Evolutionary conservation across 92 coral and sea anemone species (phyloP), one percentile per base, ranked within the genome.

Genomic region (Parazoanthus atlanticus): DNA sequence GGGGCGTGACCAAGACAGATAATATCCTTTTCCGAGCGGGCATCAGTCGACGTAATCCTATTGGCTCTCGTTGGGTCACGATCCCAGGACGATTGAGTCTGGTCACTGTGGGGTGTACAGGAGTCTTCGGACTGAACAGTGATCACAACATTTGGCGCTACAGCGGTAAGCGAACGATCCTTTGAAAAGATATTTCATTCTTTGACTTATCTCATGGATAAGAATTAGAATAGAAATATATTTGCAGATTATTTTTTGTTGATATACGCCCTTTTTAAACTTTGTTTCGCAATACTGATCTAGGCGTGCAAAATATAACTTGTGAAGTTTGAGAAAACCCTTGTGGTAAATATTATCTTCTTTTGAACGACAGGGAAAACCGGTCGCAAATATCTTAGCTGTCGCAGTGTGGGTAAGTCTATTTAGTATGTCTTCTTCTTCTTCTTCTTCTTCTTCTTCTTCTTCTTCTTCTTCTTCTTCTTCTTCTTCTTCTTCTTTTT

Each of bases 331-430:
- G 36, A 71, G 3, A 13, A 25, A 67, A 67, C 0, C 1, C 21
- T 13, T 73, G 2, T 72, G 19, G 6, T 72, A 31, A 74, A 3
- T 3, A 17, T 33, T 21, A 7, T 41, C 49, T 33, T 34, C 47
- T 74, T 19, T 34, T 19, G 10, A 74, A 33, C 43, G 11, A 32
- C 43, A 74, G 79, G 79, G 47, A 74, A 74, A 36, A 74, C 46
- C 2, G 79, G 79, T 23, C 79, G 28, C 46, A 74, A 74, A 33
- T 74, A 74, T 9, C 26, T 74, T 6, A 74, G 49, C 47, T 74
- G 79, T 10, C 46, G 43, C n/a, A 74, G 79, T 74, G 79, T 74
- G 10, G 79, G 79, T 74, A 74, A 36, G 79, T 74, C 30, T 36
- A 34, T 19, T 32, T 15, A 32, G 16, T 4, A 29, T 33, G 36